Conservation (phyloP, 1,140 invertebrate genomes). For the Schlechtendalia chinensis region DNA sequence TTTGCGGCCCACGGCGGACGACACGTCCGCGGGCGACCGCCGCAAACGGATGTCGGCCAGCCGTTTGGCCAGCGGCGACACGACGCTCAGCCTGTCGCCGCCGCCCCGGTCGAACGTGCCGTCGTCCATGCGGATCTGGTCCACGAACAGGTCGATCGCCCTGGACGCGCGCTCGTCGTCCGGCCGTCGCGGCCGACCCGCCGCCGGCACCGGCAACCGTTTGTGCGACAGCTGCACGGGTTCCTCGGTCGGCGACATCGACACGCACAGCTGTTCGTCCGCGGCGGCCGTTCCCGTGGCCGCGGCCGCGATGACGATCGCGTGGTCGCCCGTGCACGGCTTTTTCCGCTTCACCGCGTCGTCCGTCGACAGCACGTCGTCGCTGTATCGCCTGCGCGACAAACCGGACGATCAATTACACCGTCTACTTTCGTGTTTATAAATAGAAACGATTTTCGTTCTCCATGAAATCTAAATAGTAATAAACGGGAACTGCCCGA, state of each 20-base stretch:
- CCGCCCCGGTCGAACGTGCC: neutral
- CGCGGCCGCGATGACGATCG: no score
- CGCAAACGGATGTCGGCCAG: constrained; percentile 52
- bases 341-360: constrained; percentile 36
- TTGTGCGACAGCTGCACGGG: constrained; percentile 53
- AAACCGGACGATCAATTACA: neutral
- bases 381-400: neutral
- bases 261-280: constrained; percentile 47
- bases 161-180: constrained; percentile 26
- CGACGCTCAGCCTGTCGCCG: constrained; percentile 31
- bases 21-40: constrained; percentile 6
- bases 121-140: constrained; percentile 50
- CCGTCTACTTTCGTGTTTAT: no score
- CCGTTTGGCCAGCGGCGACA: constrained; percentile 52
- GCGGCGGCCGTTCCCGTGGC: neutral
- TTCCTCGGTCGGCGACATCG: constrained; percentile 51
- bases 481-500: no score
- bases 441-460: no score
- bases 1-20: neutral
- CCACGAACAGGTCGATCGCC: constrained; percentile 39
- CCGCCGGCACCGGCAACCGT: constrained; percentile 48
- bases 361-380: constrained; percentile 18
- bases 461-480: no score
- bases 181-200: constrained; percentile 1
- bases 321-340: constrained; percentile 20